These are phyloP conservation scores for Dendropsophus ebraccatus DNA, from an alignment of 2,113 vertebrate species.

Conservation along the genomic window DNA sequence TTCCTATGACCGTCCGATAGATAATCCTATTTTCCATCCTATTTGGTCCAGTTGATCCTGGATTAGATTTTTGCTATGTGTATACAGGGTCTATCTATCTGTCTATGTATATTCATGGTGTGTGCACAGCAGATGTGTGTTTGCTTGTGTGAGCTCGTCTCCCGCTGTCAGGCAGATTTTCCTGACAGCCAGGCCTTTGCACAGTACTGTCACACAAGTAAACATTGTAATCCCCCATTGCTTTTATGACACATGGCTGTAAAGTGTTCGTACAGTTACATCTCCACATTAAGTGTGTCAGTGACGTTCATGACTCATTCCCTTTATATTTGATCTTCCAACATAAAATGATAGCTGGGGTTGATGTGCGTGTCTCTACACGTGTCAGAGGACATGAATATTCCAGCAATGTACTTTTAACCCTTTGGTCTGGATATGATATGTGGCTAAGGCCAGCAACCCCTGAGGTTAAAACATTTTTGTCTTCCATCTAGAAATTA, in stretches of 20 bases:
- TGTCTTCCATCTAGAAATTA: neutral
- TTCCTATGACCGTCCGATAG: no score
- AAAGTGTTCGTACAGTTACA: neutral
- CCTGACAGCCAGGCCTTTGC: neutral
- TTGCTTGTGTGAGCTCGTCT: no score
- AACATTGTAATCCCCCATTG: neutral
- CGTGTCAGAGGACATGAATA: constrained; percentile 3
- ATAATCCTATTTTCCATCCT: no score
- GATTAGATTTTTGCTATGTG: no score
- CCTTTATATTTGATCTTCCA: no score
- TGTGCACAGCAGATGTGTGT: neutral
- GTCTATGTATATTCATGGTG: no score
- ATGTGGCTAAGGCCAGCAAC: neutral
- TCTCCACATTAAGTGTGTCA: neutral
- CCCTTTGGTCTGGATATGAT: neutral
- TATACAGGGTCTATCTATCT: no score
- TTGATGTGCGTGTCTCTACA: neutral
- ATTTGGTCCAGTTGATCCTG: no score
- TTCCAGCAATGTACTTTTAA: constrained; percentile 5
- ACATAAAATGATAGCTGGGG: constrained; percentile 6
- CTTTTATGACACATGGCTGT: neutral
- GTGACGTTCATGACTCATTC: constrained; percentile 20
- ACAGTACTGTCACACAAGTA: neutral
- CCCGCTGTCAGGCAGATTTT: constrained; percentile 12
- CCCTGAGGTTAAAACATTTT: neutral